Evolutionary conservation across 1,140 invertebrate genomes (phyloP).

Genomic region (Drosophila seguyi): DNA sequence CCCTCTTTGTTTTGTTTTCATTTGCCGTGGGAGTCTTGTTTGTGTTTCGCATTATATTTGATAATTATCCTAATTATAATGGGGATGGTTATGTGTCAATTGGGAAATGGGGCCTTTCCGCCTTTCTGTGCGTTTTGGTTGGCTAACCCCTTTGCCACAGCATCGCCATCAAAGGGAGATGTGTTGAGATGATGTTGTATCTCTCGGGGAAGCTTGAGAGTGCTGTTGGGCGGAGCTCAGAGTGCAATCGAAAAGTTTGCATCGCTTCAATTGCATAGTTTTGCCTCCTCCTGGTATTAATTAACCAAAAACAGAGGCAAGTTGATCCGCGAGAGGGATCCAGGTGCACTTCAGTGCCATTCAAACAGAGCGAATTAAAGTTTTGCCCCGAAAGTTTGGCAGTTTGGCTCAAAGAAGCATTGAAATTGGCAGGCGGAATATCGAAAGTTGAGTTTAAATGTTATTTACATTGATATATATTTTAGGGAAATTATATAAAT

Average conservation of each 20-base stretch:
- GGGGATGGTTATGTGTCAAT: conserved; percentile 38
- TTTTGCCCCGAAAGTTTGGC: conserved; percentile 55
- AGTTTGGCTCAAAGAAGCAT: conserved; percentile 15
- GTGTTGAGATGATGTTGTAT: conserved; percentile 9
- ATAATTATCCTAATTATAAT: conserved; percentile 49
- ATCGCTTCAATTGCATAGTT: conserved; percentile 56
- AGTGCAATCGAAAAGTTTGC: conserved; percentile 56
- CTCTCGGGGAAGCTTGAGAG: conserved; percentile 37
- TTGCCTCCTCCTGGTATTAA: conserved; percentile 51
- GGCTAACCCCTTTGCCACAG: conserved; percentile 29
- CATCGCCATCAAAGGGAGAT: conserved; percentile 23
- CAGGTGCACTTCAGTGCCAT: conserved; percentile 53
- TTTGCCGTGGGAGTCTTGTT: conserved; percentile 22
- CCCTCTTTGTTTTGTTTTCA: conserved; percentile 13
- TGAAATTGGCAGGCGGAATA: conserved; percentile 6
- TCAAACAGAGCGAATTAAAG: conserved; percentile 35
- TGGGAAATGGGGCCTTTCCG: conserved; percentile 18
- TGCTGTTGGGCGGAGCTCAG: conserved; percentile 13
- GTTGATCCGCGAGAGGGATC: conserved; percentile 34
- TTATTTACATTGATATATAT: not conserved
- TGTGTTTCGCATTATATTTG: conserved; percentile 35
- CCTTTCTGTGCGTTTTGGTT: conserved; percentile 6
- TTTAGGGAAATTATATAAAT: no score
- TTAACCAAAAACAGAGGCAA: conserved; percentile 53
- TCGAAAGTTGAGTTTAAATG: not conserved